These are phyloP conservation scores for Dicranocentrus wangi DNA, from an alignment of 2,888 invertebrate species.

Conservation along the genomic window DNA sequence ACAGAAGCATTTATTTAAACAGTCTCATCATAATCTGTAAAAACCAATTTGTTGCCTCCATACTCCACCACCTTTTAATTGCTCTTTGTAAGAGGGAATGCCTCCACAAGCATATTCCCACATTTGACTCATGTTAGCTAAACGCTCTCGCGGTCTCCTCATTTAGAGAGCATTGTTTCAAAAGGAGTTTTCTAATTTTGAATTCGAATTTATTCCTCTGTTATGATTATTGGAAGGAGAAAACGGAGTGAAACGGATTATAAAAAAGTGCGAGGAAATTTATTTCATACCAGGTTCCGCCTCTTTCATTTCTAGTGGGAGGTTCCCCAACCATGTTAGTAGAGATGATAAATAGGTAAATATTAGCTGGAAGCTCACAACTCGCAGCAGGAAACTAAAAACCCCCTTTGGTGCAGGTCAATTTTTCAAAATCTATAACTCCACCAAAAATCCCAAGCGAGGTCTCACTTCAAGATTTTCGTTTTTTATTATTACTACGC, in stretches of 20 bases:
- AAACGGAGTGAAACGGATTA: slow-evolving; percentile 63
- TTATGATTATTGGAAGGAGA: slow-evolving; percentile 60
- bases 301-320: slow-evolving; percentile 67
- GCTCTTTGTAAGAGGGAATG: slow-evolving; percentile 34
- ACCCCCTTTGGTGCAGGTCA: slow-evolving; percentile 73
- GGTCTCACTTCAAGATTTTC: slow-evolving; percentile 47
- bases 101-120: background rate
- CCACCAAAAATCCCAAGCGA: slow-evolving; percentile 27
- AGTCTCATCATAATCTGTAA: slow-evolving; percentile 40
- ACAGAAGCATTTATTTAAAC: slow-evolving; percentile 31
- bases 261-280: slow-evolving; percentile 70
- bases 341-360: slow-evolving; percentile 73
- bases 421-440: slow-evolving; percentile 71
- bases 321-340: slow-evolving; percentile 68
- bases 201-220: slow-evolving; percentile 54
- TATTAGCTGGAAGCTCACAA: slow-evolving; percentile 72
- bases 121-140: background rate
- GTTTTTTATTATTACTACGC: background rate
- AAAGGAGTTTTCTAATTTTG: slow-evolving; percentile 59
- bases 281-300: slow-evolving; percentile 68
- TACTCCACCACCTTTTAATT: slow-evolving; percentile 60
- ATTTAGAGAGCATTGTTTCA: slow-evolving; percentile 34
- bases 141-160: background rate
- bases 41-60: slow-evolving; percentile 42
- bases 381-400: slow-evolving; percentile 73